phyloP scores from a whole-genome alignment of 1,140 invertebrate species.

The Babylonia areolata region DNA sequence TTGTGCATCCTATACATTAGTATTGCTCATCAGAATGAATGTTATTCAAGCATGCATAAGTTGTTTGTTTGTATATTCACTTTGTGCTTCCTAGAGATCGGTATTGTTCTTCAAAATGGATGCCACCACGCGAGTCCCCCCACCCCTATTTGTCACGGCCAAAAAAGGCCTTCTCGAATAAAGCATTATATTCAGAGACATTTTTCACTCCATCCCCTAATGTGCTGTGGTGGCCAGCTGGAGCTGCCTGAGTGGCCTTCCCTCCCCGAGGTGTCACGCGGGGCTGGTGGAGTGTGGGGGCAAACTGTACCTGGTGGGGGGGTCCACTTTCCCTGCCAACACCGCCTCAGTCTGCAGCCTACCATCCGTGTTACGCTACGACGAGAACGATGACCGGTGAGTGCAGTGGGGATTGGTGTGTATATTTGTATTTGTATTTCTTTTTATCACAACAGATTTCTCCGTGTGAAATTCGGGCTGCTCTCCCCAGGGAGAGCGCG shows the following conservation, averaged over 20 bases:
- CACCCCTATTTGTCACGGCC: no score
- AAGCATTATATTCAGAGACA: not conserved
- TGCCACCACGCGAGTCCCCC: no score
- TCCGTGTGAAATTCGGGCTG: no score
- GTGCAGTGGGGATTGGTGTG: not conserved
- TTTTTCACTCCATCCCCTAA: not conserved
- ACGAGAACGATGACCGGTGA: slow-evolving; percentile 36
- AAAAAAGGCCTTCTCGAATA: no score
- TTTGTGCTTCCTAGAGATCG: not conserved
- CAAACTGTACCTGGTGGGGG: slow-evolving; percentile 48
- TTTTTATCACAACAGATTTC: no score
- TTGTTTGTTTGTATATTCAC: not conserved
- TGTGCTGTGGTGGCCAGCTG: no score
- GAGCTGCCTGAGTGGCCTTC: slow-evolving; percentile 36
- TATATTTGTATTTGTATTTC: no score
- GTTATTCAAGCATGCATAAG: no score
- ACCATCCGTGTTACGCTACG: slow-evolving; percentile 43
- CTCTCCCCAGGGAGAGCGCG: no score
- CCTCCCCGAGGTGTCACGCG: slow-evolving; percentile 49
- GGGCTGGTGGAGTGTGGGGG: slow-evolving; percentile 32
- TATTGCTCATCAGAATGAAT: no score
- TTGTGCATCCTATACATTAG: no score
- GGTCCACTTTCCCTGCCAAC: slow-evolving; percentile 41
- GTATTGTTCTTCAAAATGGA: no score
- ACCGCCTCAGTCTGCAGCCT: slow-evolving; percentile 40